phyloP scores from a whole-genome alignment of 2,888 invertebrate genomes.

The Autographa pulchrina region DNA sequence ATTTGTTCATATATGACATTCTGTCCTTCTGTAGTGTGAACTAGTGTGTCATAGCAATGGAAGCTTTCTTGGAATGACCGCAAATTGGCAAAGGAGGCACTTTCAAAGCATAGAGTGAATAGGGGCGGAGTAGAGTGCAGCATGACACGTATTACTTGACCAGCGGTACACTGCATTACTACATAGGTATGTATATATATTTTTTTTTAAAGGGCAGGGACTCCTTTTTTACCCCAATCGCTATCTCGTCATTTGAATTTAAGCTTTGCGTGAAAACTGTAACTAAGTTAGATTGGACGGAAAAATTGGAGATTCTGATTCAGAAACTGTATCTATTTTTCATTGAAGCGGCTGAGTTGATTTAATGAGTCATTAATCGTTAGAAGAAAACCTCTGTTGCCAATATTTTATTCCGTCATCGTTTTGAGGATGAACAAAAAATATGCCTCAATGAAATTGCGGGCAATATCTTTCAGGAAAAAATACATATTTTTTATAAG shows the following conservation, averaged over 20 bases:
- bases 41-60: not conserved
- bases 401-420: too few species aligned
- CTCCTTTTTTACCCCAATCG: too few species aligned
- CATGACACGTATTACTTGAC: not conserved
- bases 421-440: not conserved
- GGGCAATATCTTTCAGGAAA: conserved; percentile 8
- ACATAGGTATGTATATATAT: not conserved
- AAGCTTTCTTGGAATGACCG: conserved; percentile 1
- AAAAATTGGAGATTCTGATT: too few species aligned
- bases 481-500: conserved; percentile 8
- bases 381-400: too few species aligned
- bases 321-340: too few species aligned
- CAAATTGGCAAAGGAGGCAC: conserved; percentile 3
- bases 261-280: not conserved
- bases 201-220: too few species aligned
- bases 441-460: not conserved
- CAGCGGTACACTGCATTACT: not conserved
- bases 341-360: too few species aligned
- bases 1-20: not conserved
- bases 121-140: not conserved
- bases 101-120: not conserved
- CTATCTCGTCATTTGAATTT: too few species aligned
- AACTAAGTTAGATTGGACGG: too few species aligned
- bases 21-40: not conserved
- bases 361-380: too few species aligned